phyloP scores from a whole-genome alignment of 2,113 vertebrate species.

The Grantiella picta region DNA sequence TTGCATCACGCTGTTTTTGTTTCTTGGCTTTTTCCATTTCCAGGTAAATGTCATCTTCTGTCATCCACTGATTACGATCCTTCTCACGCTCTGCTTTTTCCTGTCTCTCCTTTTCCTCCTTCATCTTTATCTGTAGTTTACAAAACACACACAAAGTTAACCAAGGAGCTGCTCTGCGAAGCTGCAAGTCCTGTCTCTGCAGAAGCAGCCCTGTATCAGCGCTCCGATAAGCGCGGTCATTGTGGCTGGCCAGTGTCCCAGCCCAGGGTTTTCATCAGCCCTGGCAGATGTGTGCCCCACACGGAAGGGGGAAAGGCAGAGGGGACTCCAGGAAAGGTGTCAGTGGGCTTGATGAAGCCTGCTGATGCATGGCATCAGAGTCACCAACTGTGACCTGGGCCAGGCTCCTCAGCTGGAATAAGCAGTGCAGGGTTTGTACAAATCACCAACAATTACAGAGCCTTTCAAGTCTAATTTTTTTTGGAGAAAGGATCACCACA shows the following conservation, averaged over 20 bases:
- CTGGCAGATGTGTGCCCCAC: background rate
- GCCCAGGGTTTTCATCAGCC: background rate
- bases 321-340: background rate
- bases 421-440: background rate
- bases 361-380: background rate
- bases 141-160: background rate
- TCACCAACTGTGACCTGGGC: background rate
- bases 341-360: background rate
- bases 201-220: background rate
- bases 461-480: background rate
- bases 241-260: background rate
- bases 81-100: slow-evolving; percentile 65
- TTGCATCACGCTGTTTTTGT: slow-evolving; percentile 66
- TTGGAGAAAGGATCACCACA: background rate
- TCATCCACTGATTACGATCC: background rate
- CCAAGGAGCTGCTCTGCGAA: background rate
- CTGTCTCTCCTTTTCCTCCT: slow-evolving; percentile 67
- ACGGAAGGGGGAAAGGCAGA: background rate
- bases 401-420: background rate
- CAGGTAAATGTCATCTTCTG: slow-evolving; percentile 58
- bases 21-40: slow-evolving; percentile 79
- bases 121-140: slow-evolving; percentile 72
- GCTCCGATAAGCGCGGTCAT: accelerated
- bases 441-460: background rate
- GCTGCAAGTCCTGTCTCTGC: background rate